A percentile compares a stretch with the other conserved stretches of the same genome.
Conservation (phyloP, 2,888 invertebrate species). For the Aphodius sticticus region DNA sequence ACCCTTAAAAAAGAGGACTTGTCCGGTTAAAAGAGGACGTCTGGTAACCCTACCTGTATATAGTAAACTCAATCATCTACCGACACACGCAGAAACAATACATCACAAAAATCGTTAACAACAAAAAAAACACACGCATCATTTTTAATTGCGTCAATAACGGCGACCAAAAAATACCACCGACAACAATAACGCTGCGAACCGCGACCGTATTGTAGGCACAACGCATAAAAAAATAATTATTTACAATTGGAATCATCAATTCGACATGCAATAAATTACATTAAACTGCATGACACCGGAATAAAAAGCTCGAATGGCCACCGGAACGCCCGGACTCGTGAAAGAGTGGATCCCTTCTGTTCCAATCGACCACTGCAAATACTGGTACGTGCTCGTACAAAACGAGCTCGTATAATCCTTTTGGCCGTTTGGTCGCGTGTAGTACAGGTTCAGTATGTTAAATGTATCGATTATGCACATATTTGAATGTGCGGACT, state of each 20-base stretch:
- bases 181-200: not conserved
- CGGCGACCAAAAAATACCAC: not conserved
- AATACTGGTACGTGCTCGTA: conserved; percentile 37
- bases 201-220: not conserved
- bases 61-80: too few species aligned
- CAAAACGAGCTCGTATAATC: conserved; percentile 40
- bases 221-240: not conserved
- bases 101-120: not conserved
- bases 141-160: not conserved
- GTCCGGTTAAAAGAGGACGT: too few species aligned
- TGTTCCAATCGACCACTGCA: conserved; percentile 37
- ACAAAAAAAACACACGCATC: not conserved
- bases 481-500: conserved; percentile 35
- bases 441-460: conserved; percentile 38
- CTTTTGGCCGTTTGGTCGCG: conserved; percentile 38
- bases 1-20: too few species aligned
- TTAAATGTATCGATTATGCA: conserved; percentile 43
- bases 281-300: conserved; percentile 35
- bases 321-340: not conserved
- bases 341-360: not conserved
- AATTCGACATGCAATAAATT: conserved; percentile 38
- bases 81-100: too few species aligned
- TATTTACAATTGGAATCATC: conserved; percentile 9
- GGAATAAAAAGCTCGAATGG: conserved; percentile 32
- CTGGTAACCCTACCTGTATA: too few species aligned